Conservation (phyloP, 2,113 vertebrate species). For the Scalopus aquaticus region DNA sequence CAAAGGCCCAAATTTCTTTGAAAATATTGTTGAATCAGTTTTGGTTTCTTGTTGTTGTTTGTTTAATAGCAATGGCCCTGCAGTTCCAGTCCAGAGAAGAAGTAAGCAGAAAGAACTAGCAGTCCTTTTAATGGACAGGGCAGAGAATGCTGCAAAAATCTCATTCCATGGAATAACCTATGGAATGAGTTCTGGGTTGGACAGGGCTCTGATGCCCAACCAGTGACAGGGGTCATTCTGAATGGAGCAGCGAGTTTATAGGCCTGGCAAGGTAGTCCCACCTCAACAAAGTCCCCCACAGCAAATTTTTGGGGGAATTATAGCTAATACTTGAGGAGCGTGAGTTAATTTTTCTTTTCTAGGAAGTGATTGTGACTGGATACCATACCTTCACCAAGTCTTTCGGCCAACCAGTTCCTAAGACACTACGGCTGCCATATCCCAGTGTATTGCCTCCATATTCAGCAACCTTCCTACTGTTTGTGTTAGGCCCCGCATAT, state of each 20-base stretch:
- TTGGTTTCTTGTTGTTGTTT: not conserved
- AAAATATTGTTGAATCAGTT: not conserved
- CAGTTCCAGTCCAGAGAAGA: not conserved
- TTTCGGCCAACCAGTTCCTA: conserved; percentile 99
- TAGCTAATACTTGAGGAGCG: conserved; percentile 51
- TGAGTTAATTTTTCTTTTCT: conserved; percentile 66
- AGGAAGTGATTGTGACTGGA: conserved; percentile 63
- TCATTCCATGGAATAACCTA: not conserved
- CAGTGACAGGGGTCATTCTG: not conserved
- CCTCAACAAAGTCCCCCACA: not conserved
- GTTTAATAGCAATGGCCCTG: not conserved
- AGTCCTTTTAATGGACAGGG: not conserved
- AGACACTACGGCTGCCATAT: conserved; percentile 98
- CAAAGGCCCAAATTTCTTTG: conserved; percentile 13
- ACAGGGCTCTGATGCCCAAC: not conserved
- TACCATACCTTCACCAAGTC: conserved; percentile 97
- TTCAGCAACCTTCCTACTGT: conserved; percentile 99
- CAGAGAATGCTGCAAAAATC: not conserved
- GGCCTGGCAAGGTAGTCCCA: not conserved
- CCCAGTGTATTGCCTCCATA: conserved; percentile 98
- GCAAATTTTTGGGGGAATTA: not conserved
- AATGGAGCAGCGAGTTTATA: not conserved
- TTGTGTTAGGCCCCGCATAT: conserved; percentile 98
- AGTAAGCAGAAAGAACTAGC: not conserved
- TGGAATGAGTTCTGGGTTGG: not conserved